Conservation (phyloP, 53 echinoderm and acorn worm species). For the Paelopatides confundens region DNA sequence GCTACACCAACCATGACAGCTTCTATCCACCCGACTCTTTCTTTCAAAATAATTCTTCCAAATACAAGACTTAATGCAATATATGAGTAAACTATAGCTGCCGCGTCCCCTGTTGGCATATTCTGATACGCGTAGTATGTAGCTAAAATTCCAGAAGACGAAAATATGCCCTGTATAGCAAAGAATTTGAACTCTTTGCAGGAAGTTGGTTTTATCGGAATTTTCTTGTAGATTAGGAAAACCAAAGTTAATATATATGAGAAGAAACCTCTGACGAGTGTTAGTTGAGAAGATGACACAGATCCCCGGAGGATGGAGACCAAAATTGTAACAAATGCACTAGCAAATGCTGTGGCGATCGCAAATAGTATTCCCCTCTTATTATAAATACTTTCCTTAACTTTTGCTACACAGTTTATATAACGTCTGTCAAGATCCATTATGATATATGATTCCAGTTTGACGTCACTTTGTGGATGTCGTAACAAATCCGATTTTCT, state of each 20-base stretch:
- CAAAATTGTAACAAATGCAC: neutral
- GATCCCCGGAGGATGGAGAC: neutral
- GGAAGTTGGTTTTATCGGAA: neutral
- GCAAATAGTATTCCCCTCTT: neutral
- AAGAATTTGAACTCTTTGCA: neutral
- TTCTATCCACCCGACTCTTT: conserved; percentile 4
- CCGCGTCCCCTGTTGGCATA: conserved; percentile 13
- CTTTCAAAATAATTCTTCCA: conserved; percentile 6
- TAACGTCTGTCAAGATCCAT: no score
- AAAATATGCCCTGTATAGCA: neutral
- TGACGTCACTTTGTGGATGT: no score
- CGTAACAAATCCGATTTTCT: no score
- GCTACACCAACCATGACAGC: neutral
- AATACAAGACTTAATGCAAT: conserved; percentile 9
- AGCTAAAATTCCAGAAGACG: neutral
- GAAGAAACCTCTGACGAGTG: neutral
- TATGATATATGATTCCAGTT: no score
- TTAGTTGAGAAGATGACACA: neutral
- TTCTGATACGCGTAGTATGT: conserved; percentile 11
- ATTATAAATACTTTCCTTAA: no score
- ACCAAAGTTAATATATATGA: neutral
- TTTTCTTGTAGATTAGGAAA: neutral
- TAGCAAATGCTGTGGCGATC: neutral
- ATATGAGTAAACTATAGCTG: conserved; percentile 8
- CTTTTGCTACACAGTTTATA: no score